These are phyloP conservation scores for Uropsilus gracilis DNA, from an alignment of 2,113 vertebrate genomes.

Conservation along the genomic window DNA sequence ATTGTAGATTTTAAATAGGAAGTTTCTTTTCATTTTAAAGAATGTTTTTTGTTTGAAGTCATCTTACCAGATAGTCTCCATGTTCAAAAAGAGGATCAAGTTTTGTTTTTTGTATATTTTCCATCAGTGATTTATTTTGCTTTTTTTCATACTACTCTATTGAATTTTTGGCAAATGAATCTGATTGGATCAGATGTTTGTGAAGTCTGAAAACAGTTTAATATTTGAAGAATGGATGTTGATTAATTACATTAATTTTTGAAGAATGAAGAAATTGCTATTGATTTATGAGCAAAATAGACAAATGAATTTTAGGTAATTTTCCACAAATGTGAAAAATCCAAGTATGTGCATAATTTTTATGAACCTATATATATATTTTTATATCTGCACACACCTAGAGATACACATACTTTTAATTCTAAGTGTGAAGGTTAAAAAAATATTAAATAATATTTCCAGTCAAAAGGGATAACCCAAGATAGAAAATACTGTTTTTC, in stretches of 20 bases:
- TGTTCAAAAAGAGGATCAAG: not conserved
- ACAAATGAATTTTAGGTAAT: not conserved
- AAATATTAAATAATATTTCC: not conserved
- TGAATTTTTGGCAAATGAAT: not conserved
- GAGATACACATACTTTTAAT: not conserved
- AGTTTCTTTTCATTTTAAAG: too few species aligned
- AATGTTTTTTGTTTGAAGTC: not conserved
- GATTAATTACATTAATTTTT: not conserved
- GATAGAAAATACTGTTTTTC: not conserved
- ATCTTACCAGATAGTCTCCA: not conserved
- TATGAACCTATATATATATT: not conserved
- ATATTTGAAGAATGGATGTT: constrained; percentile 5
- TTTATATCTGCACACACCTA: not conserved
- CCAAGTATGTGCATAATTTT: not conserved
- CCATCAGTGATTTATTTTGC: constrained; percentile 1
- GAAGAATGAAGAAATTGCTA: constrained; percentile 4
- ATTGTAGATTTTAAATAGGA: too few species aligned
- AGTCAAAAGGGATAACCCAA: not conserved
- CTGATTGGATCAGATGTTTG: constrained; percentile 24
- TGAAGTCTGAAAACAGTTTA: not conserved
- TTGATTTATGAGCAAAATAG: constrained; percentile 38
- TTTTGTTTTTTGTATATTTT: constrained; percentile 24
- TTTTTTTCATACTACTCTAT: constrained; percentile 29
- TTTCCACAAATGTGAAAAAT: not conserved
- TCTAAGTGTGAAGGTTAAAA: constrained; percentile 30